Conservation (phyloP, 35 echinoderm and acorn worm species). For the Heliocidaris erythrogramma region DNA sequence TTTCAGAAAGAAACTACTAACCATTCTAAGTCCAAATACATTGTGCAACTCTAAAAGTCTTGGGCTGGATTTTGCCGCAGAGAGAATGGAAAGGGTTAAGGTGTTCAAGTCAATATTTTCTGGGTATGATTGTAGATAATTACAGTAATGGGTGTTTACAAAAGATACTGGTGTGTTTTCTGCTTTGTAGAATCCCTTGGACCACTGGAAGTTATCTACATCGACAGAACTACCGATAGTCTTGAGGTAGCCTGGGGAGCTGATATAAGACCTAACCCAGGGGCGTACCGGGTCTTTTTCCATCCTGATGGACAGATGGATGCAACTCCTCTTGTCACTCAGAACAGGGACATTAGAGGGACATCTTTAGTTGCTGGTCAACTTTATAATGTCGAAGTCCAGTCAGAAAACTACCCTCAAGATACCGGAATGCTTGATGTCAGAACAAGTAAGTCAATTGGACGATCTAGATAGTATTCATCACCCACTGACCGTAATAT, state of each 20-base stretch:
- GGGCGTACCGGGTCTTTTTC: neutral
- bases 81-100: no score
- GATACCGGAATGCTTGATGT: neutral
- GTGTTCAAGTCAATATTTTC: no score
- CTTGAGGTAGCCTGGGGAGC: slow-evolving; percentile 55
- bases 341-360: neutral
- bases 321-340: neutral
- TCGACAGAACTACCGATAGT: neutral
- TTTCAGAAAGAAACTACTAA: no score
- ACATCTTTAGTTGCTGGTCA: neutral
- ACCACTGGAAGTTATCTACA: slow-evolving; percentile 37
- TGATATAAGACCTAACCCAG: neutral
- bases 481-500: neutral
- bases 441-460: neutral
- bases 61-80: no score
- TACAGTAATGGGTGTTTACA: no score
- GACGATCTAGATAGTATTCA: neutral
- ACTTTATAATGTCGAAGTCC: neutral
- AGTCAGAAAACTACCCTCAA: slow-evolving; percentile 5
- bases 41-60: no score
- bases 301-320: neutral
- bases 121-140: no score
- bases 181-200: slow-evolving; percentile 45
- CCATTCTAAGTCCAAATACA: no score
- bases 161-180: neutral